phyloP scores from a whole-genome alignment of 2,113 vertebrate species.

The Cynopterus brachyotis region DNA sequence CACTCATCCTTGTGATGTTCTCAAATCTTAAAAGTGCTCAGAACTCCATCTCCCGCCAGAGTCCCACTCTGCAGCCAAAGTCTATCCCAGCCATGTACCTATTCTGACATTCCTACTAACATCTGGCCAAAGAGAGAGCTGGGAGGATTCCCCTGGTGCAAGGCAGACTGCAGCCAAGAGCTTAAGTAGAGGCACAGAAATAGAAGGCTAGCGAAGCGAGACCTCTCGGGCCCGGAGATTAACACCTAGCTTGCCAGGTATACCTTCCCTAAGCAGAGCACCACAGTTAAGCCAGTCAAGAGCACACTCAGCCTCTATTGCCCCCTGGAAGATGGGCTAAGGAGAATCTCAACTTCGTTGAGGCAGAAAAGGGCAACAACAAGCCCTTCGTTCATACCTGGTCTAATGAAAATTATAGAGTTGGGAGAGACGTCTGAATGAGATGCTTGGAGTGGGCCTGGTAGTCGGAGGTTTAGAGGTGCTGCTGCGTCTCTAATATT shows the following conservation, averaged over 20 bases:
- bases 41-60: background rate
- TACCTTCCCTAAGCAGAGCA: slow-evolving; percentile 42
- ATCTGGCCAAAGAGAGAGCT: background rate
- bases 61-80: background rate
- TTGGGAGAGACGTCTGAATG: slow-evolving; percentile 76
- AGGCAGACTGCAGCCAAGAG: slow-evolving; percentile 48
- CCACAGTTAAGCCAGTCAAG: slow-evolving; percentile 51
- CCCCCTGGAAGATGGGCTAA: background rate
- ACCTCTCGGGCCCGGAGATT: slow-evolving; percentile 12
- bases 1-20: background rate
- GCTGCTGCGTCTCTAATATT: slow-evolving; percentile 62
- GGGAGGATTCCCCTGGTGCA: background rate
- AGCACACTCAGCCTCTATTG: background rate
- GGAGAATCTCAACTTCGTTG: background rate
- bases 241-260: background rate
- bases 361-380: background rate
- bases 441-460: slow-evolving; percentile 64
- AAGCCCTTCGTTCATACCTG: slow-evolving; percentile 70
- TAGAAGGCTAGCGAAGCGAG: slow-evolving; percentile 57
- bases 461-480: slow-evolving; percentile 59
- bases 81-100: background rate
- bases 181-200: background rate
- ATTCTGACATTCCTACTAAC: background rate
- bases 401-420: slow-evolving; percentile 76
- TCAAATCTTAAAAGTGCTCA: background rate